Evolutionary conservation across 2,888 invertebrate species (phyloP).

Genomic region (Opisthograptis luteolata): DNA sequence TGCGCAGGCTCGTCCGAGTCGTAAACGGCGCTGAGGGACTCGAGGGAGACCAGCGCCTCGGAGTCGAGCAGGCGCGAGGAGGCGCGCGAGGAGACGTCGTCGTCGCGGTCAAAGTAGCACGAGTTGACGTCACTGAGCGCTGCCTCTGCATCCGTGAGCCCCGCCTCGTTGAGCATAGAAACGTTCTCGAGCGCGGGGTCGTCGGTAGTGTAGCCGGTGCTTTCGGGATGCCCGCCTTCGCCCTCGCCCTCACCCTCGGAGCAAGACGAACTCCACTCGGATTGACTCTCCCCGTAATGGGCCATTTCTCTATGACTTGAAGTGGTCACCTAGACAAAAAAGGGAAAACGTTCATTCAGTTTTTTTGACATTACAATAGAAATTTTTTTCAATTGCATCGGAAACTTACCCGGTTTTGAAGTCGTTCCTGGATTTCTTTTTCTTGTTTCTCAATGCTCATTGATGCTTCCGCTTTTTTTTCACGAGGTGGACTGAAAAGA

Average conservation of each 20-base stretch:
- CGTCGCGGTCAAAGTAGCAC: slow-evolving; percentile 88
- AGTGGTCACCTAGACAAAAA: slow-evolving; percentile 58
- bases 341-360: neutral
- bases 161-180: slow-evolving; percentile 93
- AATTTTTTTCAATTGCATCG: neutral
- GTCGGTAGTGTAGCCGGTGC: slow-evolving; percentile 94
- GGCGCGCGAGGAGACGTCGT: slow-evolving; percentile 93
- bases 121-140: slow-evolving; percentile 95
- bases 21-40: slow-evolving; percentile 93
- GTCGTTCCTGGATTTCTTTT: slow-evolving; percentile 66
- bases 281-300: slow-evolving; percentile 87
- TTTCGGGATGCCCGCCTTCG: slow-evolving; percentile 84
- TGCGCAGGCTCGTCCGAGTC: slow-evolving; percentile 88
- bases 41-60: slow-evolving; percentile 90
- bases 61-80: slow-evolving; percentile 92
- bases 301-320: slow-evolving; percentile 74
- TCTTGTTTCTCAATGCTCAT: slow-evolving; percentile 64
- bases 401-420: slow-evolving; percentile 67
- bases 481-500: slow-evolving; percentile 56
- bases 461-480: slow-evolving; percentile 59
- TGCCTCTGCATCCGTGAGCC: slow-evolving; percentile 94
- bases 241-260: slow-evolving; percentile 83
- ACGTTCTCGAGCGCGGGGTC: slow-evolving; percentile 94
- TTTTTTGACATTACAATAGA: neutral
- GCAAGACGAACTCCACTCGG: slow-evolving; percentile 90